Evolutionary conservation across 2,113 vertebrate species (phyloP), one percentile per base, ranked within the genome.

Genomic region (Oryzias woworae): DNA sequence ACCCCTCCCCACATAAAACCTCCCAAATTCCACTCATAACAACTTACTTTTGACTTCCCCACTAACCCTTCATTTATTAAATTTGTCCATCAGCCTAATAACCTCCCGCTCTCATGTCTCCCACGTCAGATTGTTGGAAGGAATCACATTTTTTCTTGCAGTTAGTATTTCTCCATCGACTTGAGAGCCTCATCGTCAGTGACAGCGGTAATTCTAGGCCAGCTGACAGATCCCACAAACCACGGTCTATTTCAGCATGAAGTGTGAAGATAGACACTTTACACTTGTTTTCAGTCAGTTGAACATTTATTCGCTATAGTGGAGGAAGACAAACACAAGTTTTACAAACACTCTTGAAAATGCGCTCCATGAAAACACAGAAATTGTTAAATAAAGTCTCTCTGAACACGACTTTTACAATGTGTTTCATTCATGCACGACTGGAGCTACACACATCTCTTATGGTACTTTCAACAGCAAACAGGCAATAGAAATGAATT

Each of bases 161-260:
- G 43, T 50, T 62, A 41, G 49, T 10, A 31, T 49, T 62, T 73
- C 24, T 51, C 46, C 22, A 18, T 57, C 24, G 5, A n/a, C 51
- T 36, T 53, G 22, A 68, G 59, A 50, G 46, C 24, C 48, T 53
- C 18, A 42, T 58, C 49, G 24, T 47, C 53, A 59, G 58, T 53
- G 58, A 66, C 57, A 52, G 57, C 18, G 15, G 46, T 70, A 63
- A 69, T 62, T 73, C n/a, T 56, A 18, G 15, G 36, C 41, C 50
- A 20, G 16, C n/a, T 70, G 49, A 43, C 62, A 50, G 51, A 67
- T 63, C 22, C 56, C 57, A 44, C 1, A 36, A 17, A 15, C 63
- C 18, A 20, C n/a, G 14, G 62, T 67, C 59, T 3, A 18, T 42
- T 63, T 71, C 46, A 24, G 47, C 47, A 62, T 53, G 26, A 62